These are phyloP conservation scores for Apus apus DNA, from an alignment of 2,113 vertebrate species.

Conservation along the genomic window DNA sequence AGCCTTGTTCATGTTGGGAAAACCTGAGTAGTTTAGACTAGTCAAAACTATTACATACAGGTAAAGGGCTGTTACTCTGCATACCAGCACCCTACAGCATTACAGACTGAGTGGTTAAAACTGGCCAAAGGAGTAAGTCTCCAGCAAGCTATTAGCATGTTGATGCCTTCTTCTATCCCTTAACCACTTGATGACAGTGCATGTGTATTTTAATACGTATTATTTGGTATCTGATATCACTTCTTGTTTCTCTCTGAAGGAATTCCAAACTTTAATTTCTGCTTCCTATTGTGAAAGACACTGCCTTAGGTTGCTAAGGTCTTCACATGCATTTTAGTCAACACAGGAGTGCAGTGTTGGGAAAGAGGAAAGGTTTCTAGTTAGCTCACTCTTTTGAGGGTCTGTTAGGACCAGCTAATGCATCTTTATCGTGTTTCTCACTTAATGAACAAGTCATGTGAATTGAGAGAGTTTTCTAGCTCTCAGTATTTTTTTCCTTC, in stretches of 20 bases:
- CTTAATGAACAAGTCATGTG: neutral
- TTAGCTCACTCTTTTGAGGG: neutral
- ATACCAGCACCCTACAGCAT: neutral
- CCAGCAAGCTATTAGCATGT: neutral
- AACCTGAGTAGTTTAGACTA: neutral
- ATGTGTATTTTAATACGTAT: neutral
- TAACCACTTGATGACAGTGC: neutral
- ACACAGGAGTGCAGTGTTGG: neutral
- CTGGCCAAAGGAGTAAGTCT: neutral
- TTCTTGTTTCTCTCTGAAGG: neutral
- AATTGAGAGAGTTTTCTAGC: neutral
- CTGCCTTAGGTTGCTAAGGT: neutral
- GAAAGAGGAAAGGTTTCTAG: neutral
- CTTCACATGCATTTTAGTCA: neutral
- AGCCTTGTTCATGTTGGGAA: neutral
- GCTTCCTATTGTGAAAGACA: neutral
- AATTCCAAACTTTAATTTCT: neutral
- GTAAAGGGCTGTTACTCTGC: neutral
- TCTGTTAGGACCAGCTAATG: neutral
- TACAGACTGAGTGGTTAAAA: neutral
- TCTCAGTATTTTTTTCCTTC: neutral
- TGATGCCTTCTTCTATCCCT: neutral
- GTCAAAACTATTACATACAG: neutral
- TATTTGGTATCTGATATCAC: neutral
- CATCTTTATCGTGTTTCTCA: neutral